These are phyloP conservation scores for Sturnira hondurensis DNA, from an alignment of 2,113 vertebrate species.

Conservation along the genomic window DNA sequence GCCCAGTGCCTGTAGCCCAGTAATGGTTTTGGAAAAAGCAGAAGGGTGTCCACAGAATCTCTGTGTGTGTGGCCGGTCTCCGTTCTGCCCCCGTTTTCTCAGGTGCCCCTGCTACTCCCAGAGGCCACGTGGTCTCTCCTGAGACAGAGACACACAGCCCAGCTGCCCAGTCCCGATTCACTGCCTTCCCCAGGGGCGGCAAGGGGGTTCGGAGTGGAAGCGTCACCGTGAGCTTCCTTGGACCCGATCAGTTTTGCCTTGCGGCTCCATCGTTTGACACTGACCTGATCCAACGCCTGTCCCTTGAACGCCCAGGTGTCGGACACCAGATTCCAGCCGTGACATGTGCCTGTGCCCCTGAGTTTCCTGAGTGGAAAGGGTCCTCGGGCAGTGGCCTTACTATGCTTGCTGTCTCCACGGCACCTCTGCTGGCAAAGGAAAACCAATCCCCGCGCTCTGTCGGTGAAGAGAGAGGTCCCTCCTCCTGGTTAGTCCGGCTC, in stretches of 20 bases:
- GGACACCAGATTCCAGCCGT: accelerated
- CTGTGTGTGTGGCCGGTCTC: background rate
- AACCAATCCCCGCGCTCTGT: accelerated
- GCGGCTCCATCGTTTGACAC: accelerated
- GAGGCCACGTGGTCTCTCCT: accelerated
- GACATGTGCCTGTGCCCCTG: accelerated
- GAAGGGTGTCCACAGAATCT: background rate
- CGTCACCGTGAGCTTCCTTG: accelerated
- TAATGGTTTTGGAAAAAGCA: accelerated
- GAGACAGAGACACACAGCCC: background rate
- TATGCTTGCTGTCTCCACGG: accelerated
- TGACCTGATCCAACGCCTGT: accelerated
- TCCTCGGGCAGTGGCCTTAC: accelerated
- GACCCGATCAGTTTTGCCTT: background rate
- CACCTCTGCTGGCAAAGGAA: too few relatives aligned
- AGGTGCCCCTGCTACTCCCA: accelerated
- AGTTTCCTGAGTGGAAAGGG: background rate
- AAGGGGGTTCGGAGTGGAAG: background rate
- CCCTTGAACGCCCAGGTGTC: accelerated
- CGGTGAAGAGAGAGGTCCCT: accelerated
- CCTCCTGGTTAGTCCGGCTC: background rate
- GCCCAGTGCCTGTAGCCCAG: background rate
- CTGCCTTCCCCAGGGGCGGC: background rate
- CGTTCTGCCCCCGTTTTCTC: background rate
- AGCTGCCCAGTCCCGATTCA: accelerated